Conservation (phyloP, 2,888 invertebrate genomes). For the Cheilosia vulpina region DNA sequence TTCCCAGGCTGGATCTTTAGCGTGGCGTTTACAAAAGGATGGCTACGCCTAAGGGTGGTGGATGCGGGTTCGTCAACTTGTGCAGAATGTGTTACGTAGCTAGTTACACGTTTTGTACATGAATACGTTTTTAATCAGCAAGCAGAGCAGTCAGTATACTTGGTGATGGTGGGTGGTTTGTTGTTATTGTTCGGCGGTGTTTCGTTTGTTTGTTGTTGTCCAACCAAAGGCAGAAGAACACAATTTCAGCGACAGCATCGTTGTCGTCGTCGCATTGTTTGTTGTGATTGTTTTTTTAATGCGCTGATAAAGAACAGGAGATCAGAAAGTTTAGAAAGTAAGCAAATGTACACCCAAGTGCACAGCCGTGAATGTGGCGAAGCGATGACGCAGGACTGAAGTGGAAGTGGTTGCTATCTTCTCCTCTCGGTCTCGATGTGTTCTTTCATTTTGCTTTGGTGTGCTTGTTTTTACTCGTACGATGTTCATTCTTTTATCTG, state of each 20-base stretch:
- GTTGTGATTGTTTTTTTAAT: slow-evolving; percentile 65
- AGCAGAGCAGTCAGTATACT: background rate
- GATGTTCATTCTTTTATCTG: background rate
- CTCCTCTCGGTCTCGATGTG: slow-evolving; percentile 11
- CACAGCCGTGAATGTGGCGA: background rate
- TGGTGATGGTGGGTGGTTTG: slow-evolving; percentile 14
- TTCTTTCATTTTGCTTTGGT: background rate
- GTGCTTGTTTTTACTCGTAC: background rate
- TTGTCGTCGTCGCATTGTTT: slow-evolving; percentile 25
- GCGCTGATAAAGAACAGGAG: slow-evolving; percentile 66
- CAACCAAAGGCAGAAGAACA: background rate
- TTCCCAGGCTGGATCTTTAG: slow-evolving; percentile 21
- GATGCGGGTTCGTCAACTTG: background rate
- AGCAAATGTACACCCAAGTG: background rate
- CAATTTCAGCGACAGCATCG: background rate
- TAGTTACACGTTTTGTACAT: background rate
- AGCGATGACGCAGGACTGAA: slow-evolving; percentile 28
- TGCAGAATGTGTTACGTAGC: background rate
- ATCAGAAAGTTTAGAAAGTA: slow-evolving; percentile 29
- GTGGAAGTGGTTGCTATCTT: background rate
- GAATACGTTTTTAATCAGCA: background rate
- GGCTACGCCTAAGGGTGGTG: slow-evolving; percentile 7
- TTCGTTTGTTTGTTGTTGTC: slow-evolving; percentile 24
- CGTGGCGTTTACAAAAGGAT: slow-evolving; percentile 7
- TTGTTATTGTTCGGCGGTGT: slow-evolving; percentile 5